phyloP scores from a whole-genome alignment of 1,140 invertebrate species.

The Bathynomus jamesi region DNA sequence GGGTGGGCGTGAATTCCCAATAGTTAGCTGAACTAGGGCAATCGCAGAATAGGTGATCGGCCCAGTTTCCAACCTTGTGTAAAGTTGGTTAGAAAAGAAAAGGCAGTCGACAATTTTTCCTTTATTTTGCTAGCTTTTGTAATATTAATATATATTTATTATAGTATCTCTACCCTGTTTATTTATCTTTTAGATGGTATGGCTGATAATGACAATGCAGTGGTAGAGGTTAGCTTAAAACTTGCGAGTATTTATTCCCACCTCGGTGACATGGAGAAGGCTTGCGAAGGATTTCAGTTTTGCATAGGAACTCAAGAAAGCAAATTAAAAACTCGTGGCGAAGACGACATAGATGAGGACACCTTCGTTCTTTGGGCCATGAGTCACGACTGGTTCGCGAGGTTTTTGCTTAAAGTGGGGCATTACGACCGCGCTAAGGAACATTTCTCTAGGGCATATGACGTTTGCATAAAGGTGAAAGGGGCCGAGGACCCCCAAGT shows the following conservation, averaged over 20 bases:
- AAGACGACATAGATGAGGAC: constrained; percentile 47
- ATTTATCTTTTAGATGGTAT: constrained; percentile 40
- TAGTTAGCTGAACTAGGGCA: too few species aligned
- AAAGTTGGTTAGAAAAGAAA: too few species aligned
- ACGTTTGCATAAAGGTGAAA: not conserved
- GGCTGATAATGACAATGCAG: constrained; percentile 61
- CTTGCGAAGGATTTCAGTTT: constrained; percentile 63
- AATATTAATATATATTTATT: too few species aligned
- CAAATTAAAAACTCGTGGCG: constrained; percentile 42
- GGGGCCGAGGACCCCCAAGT: not conserved
- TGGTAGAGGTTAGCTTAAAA: constrained; percentile 62
- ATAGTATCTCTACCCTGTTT: not conserved
- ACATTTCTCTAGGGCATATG: not conserved
- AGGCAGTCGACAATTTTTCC: too few species aligned
- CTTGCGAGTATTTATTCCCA: constrained; percentile 46
- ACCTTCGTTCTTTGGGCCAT: constrained; percentile 57
- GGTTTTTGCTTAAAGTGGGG: constrained; percentile 52
- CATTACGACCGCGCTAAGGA: constrained; percentile 45
- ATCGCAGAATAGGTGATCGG: too few species aligned
- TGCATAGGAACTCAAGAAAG: constrained; percentile 58
- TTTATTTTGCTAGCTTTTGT: too few species aligned
- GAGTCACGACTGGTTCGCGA: constrained; percentile 69
- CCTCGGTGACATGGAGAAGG: constrained; percentile 57
- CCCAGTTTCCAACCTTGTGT: too few species aligned
- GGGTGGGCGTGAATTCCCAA: too few species aligned